These are phyloP conservation scores for Etheostoma cragini DNA, from an alignment of 2,113 vertebrate genomes.

Conservation along the genomic window DNA sequence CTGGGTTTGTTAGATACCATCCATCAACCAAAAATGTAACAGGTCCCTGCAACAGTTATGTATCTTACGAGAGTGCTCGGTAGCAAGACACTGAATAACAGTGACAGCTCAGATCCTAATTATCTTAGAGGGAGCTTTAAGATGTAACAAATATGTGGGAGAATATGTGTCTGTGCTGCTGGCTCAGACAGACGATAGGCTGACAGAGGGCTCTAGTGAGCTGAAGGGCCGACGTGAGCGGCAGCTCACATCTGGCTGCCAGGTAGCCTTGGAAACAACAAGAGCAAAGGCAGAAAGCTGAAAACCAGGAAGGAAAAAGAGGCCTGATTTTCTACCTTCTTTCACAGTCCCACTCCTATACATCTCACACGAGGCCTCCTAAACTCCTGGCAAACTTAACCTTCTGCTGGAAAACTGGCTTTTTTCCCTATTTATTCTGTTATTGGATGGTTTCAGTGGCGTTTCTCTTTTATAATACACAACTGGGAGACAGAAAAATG, in stretches of 20 bases:
- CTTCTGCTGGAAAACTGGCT: constrained; percentile 20
- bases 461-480: constrained; percentile 21
- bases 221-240: constrained; percentile 51
- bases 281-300: constrained; percentile 34
- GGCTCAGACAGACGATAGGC: constrained; percentile 28
- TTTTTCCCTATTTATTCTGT: not conserved
- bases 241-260: constrained; percentile 62
- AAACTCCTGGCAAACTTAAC: constrained; percentile 39
- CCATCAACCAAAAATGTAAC: not conserved
- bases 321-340: constrained; percentile 41
- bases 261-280: constrained; percentile 62
- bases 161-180: constrained; percentile 2
- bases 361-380: constrained; percentile 40
- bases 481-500: not conserved
- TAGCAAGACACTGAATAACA: not conserved
- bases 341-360: constrained; percentile 30
- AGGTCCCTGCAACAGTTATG: too few species aligned
- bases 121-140: not conserved
- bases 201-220: constrained; percentile 22
- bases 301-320: constrained; percentile 61
- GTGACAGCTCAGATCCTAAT: not conserved
- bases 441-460: not conserved
- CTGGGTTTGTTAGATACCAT: not conserved
- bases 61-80: not conserved
- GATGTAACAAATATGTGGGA: constrained; percentile 3